Base-by-base conservation (phyloP, 2,797 vertebrate species). In the Gallirallus australis region DNA sequence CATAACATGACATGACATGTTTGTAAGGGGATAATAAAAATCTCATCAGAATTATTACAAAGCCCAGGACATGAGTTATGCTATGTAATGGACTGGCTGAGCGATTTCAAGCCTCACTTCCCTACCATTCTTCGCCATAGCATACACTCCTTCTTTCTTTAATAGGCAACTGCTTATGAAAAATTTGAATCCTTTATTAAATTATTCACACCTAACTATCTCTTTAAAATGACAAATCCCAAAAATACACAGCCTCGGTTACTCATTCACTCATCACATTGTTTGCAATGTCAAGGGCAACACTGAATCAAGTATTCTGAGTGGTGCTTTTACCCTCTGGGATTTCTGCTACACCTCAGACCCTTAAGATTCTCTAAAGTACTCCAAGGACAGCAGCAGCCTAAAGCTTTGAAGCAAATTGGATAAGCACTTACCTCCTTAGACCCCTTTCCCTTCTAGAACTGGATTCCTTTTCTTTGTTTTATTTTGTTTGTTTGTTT, bases 1-100 rank as follows among this genome's bases (percentile, higher is more conserved):
- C 18, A 1, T 14, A 42, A 12, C 13, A 12, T 7, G 23, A 7
- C 1, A 1, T 25, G 15, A 6, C 1, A 1, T 25, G 15, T 19
- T 20, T 25, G 2, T 21, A 15, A 75, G 27, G 17, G 19, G 30
- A 24, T 27, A 12, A 37, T 12, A 47, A 28, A 52, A 35, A 31
- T 10, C 37, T 60, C 33, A 39, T 35, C 56, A 77, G 47, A 80
- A 17, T 20, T 27, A 18, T 59, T 60, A 31, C 59, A 80, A 65
- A 63, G 11, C 6, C 12, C 17, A 31, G 6, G 2, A 25, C 39
- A 8, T 1, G 3, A 77, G 37, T 5, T 28, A 4, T 12, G 25
- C 59, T 39, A 18, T 27, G 17, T 13, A 59, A 33, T 11, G 31
- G 61, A 31, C 61, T 7, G 30, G 9, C n/a, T 39, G 48, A 78